Evolutionary conservation across 2,113 vertebrate genomes (phyloP).

Genomic region (Microtus montanus): DNA sequence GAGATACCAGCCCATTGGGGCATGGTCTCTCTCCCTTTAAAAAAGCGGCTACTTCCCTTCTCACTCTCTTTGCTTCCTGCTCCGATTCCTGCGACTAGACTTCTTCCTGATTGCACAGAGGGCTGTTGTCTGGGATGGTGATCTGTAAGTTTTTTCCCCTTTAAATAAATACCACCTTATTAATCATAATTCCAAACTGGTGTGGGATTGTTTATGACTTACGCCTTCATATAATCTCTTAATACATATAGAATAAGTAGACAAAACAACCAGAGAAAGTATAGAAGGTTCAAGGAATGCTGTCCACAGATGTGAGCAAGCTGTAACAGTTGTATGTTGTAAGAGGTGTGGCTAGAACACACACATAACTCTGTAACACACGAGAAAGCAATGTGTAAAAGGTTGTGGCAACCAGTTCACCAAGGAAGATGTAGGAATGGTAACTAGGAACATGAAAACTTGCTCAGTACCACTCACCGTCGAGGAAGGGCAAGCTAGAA

Average conservation of each 20-base stretch:
- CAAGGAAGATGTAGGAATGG: slow-evolving; percentile 8
- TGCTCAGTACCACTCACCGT: background rate
- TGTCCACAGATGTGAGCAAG: background rate
- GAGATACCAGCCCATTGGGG: too few relatives aligned
- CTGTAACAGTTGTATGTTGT: background rate
- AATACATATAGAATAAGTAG: background rate
- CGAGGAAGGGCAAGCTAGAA: slow-evolving; percentile 44
- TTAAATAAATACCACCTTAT: too few relatives aligned
- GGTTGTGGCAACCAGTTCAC: slow-evolving; percentile 22
- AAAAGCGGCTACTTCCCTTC: too few relatives aligned
- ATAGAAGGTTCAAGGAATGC: background rate
- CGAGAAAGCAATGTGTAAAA: slow-evolving; percentile 49
- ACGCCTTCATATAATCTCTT: background rate
- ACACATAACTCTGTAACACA: slow-evolving; percentile 13
- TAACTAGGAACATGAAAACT: slow-evolving; percentile 22
- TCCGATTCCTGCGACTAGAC: too few relatives aligned
- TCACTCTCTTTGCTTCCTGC: too few relatives aligned
- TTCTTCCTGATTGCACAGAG: too few relatives aligned
- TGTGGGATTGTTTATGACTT: too few relatives aligned
- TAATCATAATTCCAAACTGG: too few relatives aligned
- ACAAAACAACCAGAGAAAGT: slow-evolving; percentile 15
- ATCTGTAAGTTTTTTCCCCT: too few relatives aligned
- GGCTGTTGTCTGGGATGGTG: too few relatives aligned
- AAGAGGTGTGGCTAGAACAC: background rate
- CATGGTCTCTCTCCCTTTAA: too few relatives aligned